These are phyloP conservation scores for Synergus japonicus DNA, from an alignment of 2,888 invertebrate species.

Conservation along the genomic window DNA sequence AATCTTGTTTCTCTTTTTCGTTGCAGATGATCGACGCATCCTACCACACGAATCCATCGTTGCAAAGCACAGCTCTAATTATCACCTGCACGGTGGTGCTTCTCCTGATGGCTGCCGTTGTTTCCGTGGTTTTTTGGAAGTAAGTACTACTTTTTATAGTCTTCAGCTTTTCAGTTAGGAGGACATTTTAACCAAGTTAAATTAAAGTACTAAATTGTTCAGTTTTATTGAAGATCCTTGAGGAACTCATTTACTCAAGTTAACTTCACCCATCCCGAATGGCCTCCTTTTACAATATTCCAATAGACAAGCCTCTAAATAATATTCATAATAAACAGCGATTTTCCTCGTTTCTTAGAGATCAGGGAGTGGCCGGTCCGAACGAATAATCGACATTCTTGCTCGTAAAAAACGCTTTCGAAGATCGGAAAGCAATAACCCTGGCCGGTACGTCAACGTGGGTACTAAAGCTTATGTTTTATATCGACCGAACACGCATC, in stretches of 20 bases:
- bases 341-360: not conserved
- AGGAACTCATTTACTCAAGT: too few species aligned
- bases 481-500: conserved; percentile 12
- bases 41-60: conserved; percentile 90
- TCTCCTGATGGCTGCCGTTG: conserved; percentile 87
- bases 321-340: not conserved
- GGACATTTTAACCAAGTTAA: too few species aligned
- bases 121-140: conserved; percentile 92
- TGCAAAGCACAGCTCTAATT: conserved; percentile 91
- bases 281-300: too few species aligned
- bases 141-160: conserved; percentile 80
- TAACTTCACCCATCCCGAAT: too few species aligned
- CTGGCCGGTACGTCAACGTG: conserved; percentile 31
- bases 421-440: conserved; percentile 55
- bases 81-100: conserved; percentile 89
- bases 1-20: conserved; percentile 65
- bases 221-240: too few species aligned
- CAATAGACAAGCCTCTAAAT: not conserved
- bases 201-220: too few species aligned
- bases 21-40: conserved; percentile 93
- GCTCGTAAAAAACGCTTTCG: conserved; percentile 46
- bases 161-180: too few species aligned
- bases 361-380: not conserved
- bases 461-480: conserved; percentile 45
- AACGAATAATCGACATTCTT: conserved; percentile 30